Percentiles rank a stretch among this genome's conserved stretches.
These are phyloP conservation scores for Machimus rusticus DNA, from an alignment of 2,888 invertebrate genomes.

Conservation along the genomic window DNA sequence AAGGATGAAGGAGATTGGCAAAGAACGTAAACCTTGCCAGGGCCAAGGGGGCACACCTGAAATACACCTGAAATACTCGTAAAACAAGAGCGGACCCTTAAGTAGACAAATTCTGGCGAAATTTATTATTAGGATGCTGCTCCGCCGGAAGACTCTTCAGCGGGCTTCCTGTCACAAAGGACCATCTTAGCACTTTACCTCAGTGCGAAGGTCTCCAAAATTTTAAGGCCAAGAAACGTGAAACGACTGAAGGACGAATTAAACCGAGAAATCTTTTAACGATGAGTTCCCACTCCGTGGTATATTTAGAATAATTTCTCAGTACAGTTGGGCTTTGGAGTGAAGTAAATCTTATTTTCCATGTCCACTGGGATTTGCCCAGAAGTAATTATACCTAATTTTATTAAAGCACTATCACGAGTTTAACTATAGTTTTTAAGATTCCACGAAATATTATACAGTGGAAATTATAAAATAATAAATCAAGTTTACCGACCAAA, in stretches of 20 bases:
- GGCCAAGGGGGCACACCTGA: neutral
- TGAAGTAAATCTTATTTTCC: neutral
- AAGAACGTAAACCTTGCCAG: neutral
- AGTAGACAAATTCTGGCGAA: slow-evolving; percentile 25
- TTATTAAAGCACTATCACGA: too few species aligned
- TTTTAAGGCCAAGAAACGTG: neutral
- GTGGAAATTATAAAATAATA: too few species aligned
- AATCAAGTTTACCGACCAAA: too few species aligned
- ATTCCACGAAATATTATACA: too few species aligned
- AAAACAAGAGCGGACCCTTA: neutral
- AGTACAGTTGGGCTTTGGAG: neutral
- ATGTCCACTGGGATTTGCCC: too few species aligned
- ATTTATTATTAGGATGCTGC: slow-evolving; percentile 9
- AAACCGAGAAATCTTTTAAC: neutral
- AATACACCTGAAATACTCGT: neutral
- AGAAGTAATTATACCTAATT: too few species aligned
- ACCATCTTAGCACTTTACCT: neutral
- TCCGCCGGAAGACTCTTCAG: neutral
- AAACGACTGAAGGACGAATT: neutral
- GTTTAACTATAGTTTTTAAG: too few species aligned
- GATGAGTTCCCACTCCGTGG: neutral
- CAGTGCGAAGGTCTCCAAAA: neutral
- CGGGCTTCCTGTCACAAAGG: neutral
- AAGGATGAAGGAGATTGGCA: neutral
- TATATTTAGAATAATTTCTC: neutral